Base-by-base conservation (phyloP, 2,888 invertebrate species). In the Macaria liturata region DNA sequence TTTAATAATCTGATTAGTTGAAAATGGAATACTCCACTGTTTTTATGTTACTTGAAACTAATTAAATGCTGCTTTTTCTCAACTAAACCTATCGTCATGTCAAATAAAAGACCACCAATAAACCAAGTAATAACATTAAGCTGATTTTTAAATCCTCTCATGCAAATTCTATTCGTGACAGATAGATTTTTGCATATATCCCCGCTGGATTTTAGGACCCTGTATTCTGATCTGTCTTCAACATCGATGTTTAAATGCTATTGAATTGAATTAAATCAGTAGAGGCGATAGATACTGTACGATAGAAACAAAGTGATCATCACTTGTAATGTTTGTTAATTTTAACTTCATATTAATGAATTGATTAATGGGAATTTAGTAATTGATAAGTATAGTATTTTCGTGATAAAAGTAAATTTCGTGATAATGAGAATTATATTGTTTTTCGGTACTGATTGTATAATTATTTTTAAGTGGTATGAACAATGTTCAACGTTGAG, bases 401-500 rank as follows among this genome's bases (percentile, higher is more conserved):
- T 88, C 85, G 91, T 91, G 91, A 91, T 91, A 91, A 86, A 86
- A 79, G 80, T 83, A 86, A 88, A 87, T 84, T 88, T 87, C 88
- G 91, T 91, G 90, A 91, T 91, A 90, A 88, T 80, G 76, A 82
- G 75, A 84, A 55, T 59, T 60, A 60, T 60, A 78, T 86, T 87
- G 86, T 88, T 90, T 88, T 86, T 88, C 85, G 79, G 84, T 91
- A 90, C 87, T 88, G 91, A 90, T 79, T 86, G 88, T 90, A 83
- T 85, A 80, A 79, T 88, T 83, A 84, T 83, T 84, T 71, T 80
- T 89, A 90, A 87, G 88, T 80, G 72, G 86, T 91, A 89, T 91
- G 91, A 89, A 91, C 90, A 85, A 88, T 89, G 91, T 91, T 91
- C 90, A 88, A 88, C 87, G 84, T 78, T 83, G 81, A 85, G 81